Evolutionary conservation across 2,888 invertebrate species (phyloP).

Genomic region (Pogonocherus hispidulus): DNA sequence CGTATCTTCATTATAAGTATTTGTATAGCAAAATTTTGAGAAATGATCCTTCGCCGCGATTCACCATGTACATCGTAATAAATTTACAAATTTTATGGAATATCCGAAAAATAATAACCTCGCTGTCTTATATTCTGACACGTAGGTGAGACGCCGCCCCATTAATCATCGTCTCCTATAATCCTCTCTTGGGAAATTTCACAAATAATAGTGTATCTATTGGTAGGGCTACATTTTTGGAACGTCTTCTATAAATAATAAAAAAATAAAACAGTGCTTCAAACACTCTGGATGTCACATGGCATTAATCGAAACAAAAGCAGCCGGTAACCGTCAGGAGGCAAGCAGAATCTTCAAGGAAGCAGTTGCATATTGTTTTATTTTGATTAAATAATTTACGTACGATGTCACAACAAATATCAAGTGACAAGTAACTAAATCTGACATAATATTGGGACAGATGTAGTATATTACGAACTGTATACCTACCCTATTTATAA

Average conservation of each 20-base stretch:
- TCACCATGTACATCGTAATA: not conserved
- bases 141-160: not conserved
- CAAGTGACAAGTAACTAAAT: too few relatives aligned
- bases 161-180: not conserved
- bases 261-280: constrained; percentile 3
- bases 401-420: too few relatives aligned
- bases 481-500: too few relatives aligned
- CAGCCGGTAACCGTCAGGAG: not conserved
- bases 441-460: too few relatives aligned
- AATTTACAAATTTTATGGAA: not conserved
- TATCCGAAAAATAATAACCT: not conserved
- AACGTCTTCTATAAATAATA: not conserved
- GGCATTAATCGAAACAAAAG: constrained; percentile 1
- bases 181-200: constrained; percentile 4
- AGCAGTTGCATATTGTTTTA: not conserved
- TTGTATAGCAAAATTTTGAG: too few relatives aligned
- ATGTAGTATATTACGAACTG: too few relatives aligned
- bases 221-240: not conserved
- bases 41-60: not conserved
- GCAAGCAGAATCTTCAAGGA: not conserved
- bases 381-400: not conserved
- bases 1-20: too few relatives aligned
- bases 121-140: constrained; percentile 4
- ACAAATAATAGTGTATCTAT: constrained; percentile 1
- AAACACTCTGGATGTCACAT: not conserved